Base-by-base conservation (phyloP, 64 coral and sea anemone species). In the Dendrophyllia cribrosa region DNA sequence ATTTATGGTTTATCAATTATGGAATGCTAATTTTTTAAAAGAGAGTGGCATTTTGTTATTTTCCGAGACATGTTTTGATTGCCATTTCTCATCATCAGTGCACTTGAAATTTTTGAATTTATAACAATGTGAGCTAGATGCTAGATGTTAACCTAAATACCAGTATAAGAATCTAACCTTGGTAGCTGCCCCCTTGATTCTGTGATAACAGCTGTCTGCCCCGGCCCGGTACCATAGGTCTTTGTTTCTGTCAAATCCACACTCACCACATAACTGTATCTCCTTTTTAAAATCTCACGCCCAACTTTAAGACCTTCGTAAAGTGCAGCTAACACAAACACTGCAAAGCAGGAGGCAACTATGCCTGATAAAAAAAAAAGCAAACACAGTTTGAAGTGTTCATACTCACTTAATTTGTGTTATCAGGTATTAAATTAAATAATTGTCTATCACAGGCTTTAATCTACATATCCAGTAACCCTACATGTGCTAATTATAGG, bases 231-330 rank as follows among this genome's bases (percentile, higher is more conserved):
- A 20, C 85, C 43, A 51, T 87, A 76, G 1, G 55, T 49, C 51
- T 91, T 85, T 47, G 61, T 91, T 26, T 85, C 90, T 45, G 90
- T 69, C 48, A 97, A 50, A 26, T 87, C 89, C 1, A 97, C 87
- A 64, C 92, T 94, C 5, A 97, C 77, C 47, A 97, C 51, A 55
- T 90, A 86, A 56, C 95, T 82, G 49, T 97, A 97, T 70, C 46
- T 97, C 64, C 92, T 93, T 60, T 94, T 97, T 46, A 99, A 55
- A 26, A 91, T 15, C 79, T 99, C 97, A 58, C 97, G 87, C 10
- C 77, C 74, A 34, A 99, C 97, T 91, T 99, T 99, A 3, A 99
- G 76, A 12, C 97, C 97, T 58, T 99, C 97, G 72, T 99, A 99
- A 6, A 99, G 88, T 76, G 85, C 83, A 25, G 97, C 97, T 58